Base-by-base conservation (phyloP, 2,113 vertebrate genomes). In the Hiodon tergisus region DNA sequence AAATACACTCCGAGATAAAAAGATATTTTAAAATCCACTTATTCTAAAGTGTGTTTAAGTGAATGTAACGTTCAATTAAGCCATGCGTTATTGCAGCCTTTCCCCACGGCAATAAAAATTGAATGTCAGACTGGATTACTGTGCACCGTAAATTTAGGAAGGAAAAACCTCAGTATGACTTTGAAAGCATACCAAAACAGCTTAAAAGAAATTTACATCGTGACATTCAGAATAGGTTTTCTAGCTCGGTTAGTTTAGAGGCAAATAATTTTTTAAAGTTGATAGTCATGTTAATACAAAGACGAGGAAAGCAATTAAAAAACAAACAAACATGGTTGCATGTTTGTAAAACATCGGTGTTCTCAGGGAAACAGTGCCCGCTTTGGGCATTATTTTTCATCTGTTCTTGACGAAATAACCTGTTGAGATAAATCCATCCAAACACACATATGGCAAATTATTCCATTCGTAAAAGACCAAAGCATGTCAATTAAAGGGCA, bases 1-100 rank as follows among this genome's bases (percentile, higher is more conserved):
- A 88, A 86, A 86, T 80, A 76, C 77, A 14, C 76, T 67, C 62
- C 68, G 70, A 83, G 80, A 87, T 86, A 77, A 84, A 87, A 71
- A 10, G 70, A 84, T 78, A 75, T 82, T 82, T 80, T 78, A 55
- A 82, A 82, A 81, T 85, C 73, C 80, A 86, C 81, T 85, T 83
- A 81, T 73, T 75, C 81, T 82, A 72, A 77, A 86, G 86, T 86
- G 83, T 83, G 82, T 88, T 83, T 85, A 82, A 85, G 86, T 75
- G 78, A 77, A 85, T 82, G 63, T 72, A 86, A 86, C 78, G 31
- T 83, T 85, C 78, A 88, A 82, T 87, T 84, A 87, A 81, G 85
- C 81, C 81, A 81, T 68, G 79, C 76, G 77, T 87, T 86, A 85
- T 82, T 87, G 83, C 85, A 83, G 80, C 78, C 77, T 86, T 83